Conservation (phyloP, 2,888 invertebrate species). For the Drymonia ruficornis region DNA sequence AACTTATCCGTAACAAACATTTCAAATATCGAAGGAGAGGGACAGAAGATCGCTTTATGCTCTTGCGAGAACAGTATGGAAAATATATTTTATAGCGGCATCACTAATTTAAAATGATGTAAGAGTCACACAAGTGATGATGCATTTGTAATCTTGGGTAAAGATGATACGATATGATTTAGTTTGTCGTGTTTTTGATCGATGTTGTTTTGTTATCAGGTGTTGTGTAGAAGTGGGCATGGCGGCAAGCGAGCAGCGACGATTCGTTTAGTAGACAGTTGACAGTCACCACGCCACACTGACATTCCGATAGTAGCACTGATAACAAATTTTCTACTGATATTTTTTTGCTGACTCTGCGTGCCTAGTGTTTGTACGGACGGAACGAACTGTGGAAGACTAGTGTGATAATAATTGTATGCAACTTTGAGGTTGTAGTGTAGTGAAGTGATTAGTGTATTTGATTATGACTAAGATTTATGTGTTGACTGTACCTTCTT, state of each 20-base stretch:
- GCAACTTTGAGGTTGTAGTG: slow-evolving; percentile 41
- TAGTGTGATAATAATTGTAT: slow-evolving; percentile 28
- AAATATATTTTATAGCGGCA: slow-evolving; percentile 59
- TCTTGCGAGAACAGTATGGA: slow-evolving; percentile 56
- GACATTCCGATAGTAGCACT: slow-evolving; percentile 82
- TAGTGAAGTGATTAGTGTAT: slow-evolving; percentile 39
- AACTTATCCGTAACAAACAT: slow-evolving; percentile 42
- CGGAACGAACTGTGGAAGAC: slow-evolving; percentile 43
- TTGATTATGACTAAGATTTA: slow-evolving; percentile 60
- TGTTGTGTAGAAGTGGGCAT: slow-evolving; percentile 75
- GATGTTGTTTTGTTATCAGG: slow-evolving; percentile 36
- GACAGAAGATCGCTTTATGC: slow-evolving; percentile 48
- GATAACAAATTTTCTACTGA: slow-evolving; percentile 78
- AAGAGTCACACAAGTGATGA: slow-evolving; percentile 30
- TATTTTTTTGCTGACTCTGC: slow-evolving; percentile 71
- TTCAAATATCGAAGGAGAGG: slow-evolving; percentile 52
- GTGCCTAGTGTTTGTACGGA: slow-evolving; percentile 51
- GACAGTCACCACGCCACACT: slow-evolving; percentile 84
- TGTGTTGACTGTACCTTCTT: slow-evolving; percentile 46
- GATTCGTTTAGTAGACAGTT: slow-evolving; percentile 84
- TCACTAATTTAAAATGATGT: slow-evolving; percentile 25
- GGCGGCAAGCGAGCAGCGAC: slow-evolving; percentile 80
- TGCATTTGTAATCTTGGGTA: slow-evolving; percentile 30
- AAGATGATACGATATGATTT: slow-evolving; percentile 29
- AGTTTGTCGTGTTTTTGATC: slow-evolving; percentile 25